A percentile compares a stretch with the other conserved stretches of the same genome.
Conservation (phyloP, 2,888 invertebrate genomes). For the Ferdinandea cuprea region DNA sequence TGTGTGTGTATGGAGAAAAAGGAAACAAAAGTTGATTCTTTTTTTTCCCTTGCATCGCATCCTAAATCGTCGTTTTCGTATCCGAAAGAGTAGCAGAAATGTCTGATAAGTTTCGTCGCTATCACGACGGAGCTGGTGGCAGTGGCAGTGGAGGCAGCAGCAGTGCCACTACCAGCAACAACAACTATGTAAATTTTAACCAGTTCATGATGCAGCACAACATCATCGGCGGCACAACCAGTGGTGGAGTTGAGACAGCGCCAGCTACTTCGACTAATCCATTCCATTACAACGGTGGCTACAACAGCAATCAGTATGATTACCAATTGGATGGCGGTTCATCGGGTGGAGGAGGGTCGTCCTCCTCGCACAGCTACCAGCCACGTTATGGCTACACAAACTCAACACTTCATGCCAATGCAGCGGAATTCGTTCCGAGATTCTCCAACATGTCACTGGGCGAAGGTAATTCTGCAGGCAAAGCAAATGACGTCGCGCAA, state of each 20-base stretch:
- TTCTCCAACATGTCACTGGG: constrained; percentile 78
- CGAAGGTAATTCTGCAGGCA: constrained; percentile 48
- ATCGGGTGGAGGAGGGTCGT: neutral
- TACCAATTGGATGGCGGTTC: constrained; percentile 30
- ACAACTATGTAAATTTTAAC: constrained; percentile 82
- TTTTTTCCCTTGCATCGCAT: constrained; percentile 11
- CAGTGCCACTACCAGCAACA: constrained; percentile 75
- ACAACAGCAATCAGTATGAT: constrained; percentile 34
- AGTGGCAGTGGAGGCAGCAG: constrained; percentile 20
- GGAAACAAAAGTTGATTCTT: neutral
- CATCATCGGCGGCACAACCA: constrained; percentile 67
- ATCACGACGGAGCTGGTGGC: constrained; percentile 47
- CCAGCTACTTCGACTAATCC: constrained; percentile 50
- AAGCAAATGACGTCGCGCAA: constrained; percentile 2
- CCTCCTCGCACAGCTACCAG: constrained; percentile 20
- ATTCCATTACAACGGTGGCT: constrained; percentile 61
- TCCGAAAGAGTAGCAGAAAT: constrained; percentile 16
- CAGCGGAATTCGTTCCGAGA: constrained; percentile 82
- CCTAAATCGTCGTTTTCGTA: constrained; percentile 6
- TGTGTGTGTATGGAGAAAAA: constrained; percentile 38
- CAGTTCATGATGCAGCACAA: constrained; percentile 82
- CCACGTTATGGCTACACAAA: constrained; percentile 34
- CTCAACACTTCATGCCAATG: constrained; percentile 80
- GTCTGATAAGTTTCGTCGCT: constrained; percentile 64
- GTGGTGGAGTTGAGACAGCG: constrained; percentile 21